Evolutionary conservation across 2,797 vertebrate species (phyloP), one percentile per base, ranked within the genome.

Genomic region (Huso huso): DNA sequence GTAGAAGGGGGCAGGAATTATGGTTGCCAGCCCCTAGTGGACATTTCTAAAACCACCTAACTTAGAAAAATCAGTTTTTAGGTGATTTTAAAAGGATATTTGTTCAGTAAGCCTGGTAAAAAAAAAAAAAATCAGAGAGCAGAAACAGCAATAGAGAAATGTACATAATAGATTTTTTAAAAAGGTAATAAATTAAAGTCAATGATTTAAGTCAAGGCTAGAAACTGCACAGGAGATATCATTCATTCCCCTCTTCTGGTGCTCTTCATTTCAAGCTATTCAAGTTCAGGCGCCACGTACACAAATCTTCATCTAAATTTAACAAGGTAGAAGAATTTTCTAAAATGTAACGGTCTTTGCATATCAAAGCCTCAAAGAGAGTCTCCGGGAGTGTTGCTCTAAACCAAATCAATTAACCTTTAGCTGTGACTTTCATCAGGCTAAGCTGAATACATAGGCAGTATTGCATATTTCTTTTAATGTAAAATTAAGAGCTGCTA

Each of bases 251-350:
- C 2, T 37, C 23, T 37, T 13, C 58, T 2, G n/a, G 23, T 48
- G 2, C 52, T 23, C 15, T 66, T 6, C 6, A 57, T 70, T n/a
- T 10, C 13, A 57, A 52, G 55, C 64, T 52, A 82, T 82, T 69
- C 61, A 81, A 81, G 77, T 72, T 73, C 6, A 8, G 12, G 61
- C 13, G 64, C 68, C 55, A 68, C 68, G 64, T 64, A 48, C 52
- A 75, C 66, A 72, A 75, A 76, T 81, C 77, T 78, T 59, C 49
- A 6, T n/a, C 49, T 64, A 49, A 67, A 70, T 62, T 70, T 63
- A 60, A 66, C 65, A 12, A 13, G 49, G 64, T 49, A 65, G 37
- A 67, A 66, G 69, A 63, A 68, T 68, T 10, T 53, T 13, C 49
- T 60, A 13, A 10, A 67, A 66, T 66, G 51, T 48, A 7, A n/a